These are phyloP conservation scores for Thunnus maccoyii DNA, from an alignment of 2,113 vertebrate genomes.

Conservation along the genomic window DNA sequence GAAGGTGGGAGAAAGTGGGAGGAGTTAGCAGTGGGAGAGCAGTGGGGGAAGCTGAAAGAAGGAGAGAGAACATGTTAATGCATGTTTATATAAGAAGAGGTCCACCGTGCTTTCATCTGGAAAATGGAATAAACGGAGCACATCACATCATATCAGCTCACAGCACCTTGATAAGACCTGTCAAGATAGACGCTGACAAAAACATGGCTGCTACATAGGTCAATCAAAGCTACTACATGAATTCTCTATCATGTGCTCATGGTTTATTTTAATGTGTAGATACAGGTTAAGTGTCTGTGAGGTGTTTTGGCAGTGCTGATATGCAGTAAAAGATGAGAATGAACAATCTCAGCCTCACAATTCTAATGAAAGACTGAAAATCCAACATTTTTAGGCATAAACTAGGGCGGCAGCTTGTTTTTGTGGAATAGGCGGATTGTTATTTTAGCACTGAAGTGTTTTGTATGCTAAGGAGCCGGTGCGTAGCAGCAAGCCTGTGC, in stretches of 20 bases:
- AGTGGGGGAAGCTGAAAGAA: slow-evolving; percentile 19
- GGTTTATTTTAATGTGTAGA: slow-evolving; percentile 31
- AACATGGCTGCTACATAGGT: slow-evolving; percentile 38
- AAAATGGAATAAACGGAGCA: slow-evolving; percentile 70
- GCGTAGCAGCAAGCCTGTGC: slow-evolving; percentile 38
- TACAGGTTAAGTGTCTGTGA: slow-evolving; percentile 1
- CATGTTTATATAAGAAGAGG: slow-evolving; percentile 65
- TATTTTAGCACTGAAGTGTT: slow-evolving; percentile 61
- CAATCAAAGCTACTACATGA: slow-evolving; percentile 37
- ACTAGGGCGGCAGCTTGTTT: slow-evolving; percentile 37
- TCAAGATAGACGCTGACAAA: slow-evolving; percentile 44
- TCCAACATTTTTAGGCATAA: slow-evolving; percentile 42
- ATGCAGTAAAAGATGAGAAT: slow-evolving; percentile 15
- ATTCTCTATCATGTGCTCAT: slow-evolving; percentile 22
- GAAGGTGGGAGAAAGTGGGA: slow-evolving; percentile 16
- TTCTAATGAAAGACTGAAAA: slow-evolving; percentile 34
- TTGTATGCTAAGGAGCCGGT: slow-evolving; percentile 55
- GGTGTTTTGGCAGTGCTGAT: slow-evolving; percentile 12
- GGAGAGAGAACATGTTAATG: slow-evolving; percentile 46
- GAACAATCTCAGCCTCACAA: slow-evolving; percentile 40
- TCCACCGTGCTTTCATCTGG: slow-evolving; percentile 72
- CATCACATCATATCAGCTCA: slow-evolving; percentile 42
- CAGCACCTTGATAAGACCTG: slow-evolving; percentile 49
- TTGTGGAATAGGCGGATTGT: slow-evolving; percentile 44
- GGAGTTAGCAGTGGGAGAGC: slow-evolving; percentile 30